Conservation (phyloP, 2,113 vertebrate species). For the Entosphenus tridentatus region DNA sequence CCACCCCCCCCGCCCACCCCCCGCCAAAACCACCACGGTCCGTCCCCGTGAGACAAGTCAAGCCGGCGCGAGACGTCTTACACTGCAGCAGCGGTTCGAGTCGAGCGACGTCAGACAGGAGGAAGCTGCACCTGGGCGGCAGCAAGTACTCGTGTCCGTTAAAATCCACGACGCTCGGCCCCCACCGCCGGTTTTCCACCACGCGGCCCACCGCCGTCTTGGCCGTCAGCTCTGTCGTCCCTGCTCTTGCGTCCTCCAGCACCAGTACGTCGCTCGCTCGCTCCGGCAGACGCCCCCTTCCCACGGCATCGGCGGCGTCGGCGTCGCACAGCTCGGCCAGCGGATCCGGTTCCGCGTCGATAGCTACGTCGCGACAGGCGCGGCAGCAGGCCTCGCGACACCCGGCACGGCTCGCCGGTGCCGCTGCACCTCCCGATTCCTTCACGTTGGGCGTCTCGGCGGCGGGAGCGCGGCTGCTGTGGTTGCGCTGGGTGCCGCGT, state of each 20-base stretch:
- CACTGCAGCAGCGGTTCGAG: constrained; percentile 46
- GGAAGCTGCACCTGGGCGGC: constrained; percentile 47
- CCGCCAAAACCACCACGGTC: neutral
- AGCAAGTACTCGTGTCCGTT: constrained; percentile 63
- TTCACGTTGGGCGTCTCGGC: constrained; percentile 7
- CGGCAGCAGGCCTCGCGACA: too few species aligned
- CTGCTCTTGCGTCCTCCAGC: constrained; percentile 16
- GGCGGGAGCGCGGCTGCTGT: constrained; percentile 25
- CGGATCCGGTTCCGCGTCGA: constrained; percentile 12
- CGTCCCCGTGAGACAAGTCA: neutral
- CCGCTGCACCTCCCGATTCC: neutral
- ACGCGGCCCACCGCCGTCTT: constrained; percentile 39
- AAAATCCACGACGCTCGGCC: constrained; percentile 27
- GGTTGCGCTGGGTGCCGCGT: too few species aligned
- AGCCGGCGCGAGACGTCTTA: constrained; percentile 17
- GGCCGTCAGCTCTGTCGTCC: constrained; percentile 16
- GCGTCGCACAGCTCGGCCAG: constrained; percentile 54
- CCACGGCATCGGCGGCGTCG: constrained; percentile 21
- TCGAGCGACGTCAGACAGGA: constrained; percentile 62
- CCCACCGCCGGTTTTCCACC: constrained; percentile 29
- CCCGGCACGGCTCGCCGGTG: too few species aligned
- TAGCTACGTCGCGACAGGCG: neutral
- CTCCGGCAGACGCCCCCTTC: constrained; percentile 33
- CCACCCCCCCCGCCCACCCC: neutral
- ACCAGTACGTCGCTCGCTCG: constrained; percentile 15